Percentiles rank a stretch among this genome's conserved stretches.
phyloP scores from a whole-genome alignment of 2,888 invertebrate genomes.

The Unio delphinus region DNA sequence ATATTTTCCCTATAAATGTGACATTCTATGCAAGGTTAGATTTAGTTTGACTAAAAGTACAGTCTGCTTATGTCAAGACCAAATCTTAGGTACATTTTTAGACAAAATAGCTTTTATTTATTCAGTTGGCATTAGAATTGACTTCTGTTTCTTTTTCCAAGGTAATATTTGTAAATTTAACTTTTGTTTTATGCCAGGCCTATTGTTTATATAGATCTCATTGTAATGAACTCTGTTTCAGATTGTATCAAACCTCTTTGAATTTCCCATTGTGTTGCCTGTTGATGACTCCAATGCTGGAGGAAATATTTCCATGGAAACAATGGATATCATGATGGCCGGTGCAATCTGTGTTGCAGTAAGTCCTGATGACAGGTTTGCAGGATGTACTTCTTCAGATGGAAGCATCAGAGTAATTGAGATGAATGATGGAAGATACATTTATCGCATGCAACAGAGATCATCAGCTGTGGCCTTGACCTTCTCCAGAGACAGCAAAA shows the following conservation, averaged over 20 bases:
- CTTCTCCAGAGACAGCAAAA: conserved; percentile 46
- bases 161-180: too few species aligned
- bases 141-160: too few species aligned
- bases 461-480: conserved; percentile 40
- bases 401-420: conserved; percentile 50
- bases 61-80: too few species aligned
- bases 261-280: conserved; percentile 47
- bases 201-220: too few species aligned
- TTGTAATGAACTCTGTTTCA: conserved; percentile 15
- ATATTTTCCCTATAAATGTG: too few species aligned
- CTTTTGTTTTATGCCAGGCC: too few species aligned
- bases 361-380: conserved; percentile 48
- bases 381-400: conserved; percentile 45
- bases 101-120: too few species aligned
- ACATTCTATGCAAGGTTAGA: too few species aligned
- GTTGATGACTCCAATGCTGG: conserved; percentile 20
- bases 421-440: conserved; percentile 33
- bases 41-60: too few species aligned
- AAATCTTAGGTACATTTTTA: too few species aligned
- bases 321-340: conserved; percentile 48
- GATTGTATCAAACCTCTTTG: conserved; percentile 54
- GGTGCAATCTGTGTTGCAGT: conserved; percentile 39
- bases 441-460: conserved; percentile 45
- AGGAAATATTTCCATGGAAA: conserved; percentile 14
- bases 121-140: too few species aligned